Conservation (phyloP, 2,113 vertebrate genomes). For the Limanda limanda region DNA sequence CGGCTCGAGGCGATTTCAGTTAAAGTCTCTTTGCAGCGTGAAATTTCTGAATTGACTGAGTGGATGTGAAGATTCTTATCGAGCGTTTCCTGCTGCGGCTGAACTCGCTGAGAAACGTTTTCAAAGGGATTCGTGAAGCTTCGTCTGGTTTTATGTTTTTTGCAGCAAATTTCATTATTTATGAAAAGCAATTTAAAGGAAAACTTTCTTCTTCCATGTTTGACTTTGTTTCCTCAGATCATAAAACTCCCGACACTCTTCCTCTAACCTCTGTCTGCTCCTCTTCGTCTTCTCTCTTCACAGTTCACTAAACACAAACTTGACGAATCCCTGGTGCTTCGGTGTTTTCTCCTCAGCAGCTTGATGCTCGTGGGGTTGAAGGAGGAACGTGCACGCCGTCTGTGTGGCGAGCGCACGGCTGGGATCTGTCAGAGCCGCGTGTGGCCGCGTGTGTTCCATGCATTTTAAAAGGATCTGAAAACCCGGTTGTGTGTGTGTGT, state of each 20-base stretch:
- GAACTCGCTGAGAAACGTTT: no score
- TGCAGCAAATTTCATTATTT: no score
- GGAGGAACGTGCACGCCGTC: background rate
- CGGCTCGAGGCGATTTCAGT: no score
- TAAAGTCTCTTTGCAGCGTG: no score
- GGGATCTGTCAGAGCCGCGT: constrained; percentile 27
- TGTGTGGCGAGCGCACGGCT: background rate
- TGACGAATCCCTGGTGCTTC: constrained; percentile 36
- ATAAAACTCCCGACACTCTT: background rate
- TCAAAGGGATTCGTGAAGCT: no score
- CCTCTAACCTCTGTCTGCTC: background rate
- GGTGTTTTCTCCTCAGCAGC: constrained; percentile 33
- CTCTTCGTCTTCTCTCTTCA: constrained; percentile 14
- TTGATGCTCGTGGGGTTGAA: constrained; percentile 22
- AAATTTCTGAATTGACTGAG: no score
- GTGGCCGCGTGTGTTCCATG: background rate
- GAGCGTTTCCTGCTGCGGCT: no score
- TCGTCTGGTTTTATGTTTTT: no score
- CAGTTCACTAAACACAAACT: constrained; percentile 48
- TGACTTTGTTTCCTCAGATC: background rate
- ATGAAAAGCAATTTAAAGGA: no score
- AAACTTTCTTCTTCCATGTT: no score
- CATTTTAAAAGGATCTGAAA: background rate
- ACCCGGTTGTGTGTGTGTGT: background rate
- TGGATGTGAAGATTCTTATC: no score